phyloP scores from a whole-genome alignment of 2,113 vertebrate genomes.

The Meles meles region DNA sequence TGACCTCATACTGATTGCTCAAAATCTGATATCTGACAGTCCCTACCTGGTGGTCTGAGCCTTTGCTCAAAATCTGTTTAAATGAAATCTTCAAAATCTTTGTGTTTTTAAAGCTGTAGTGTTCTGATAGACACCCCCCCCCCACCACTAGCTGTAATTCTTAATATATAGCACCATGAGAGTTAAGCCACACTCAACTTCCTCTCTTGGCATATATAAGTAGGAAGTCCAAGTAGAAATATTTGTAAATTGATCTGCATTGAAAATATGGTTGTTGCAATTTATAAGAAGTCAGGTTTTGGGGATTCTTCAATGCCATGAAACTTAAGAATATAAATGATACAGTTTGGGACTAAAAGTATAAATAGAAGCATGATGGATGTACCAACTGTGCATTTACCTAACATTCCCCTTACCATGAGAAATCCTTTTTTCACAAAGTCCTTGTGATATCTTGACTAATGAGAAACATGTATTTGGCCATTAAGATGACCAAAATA shows the following conservation, averaged over 20 bases:
- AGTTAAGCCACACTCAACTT: neutral
- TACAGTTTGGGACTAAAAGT: neutral
- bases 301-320: neutral
- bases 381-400: neutral
- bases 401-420: neutral
- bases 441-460: neutral
- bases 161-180: neutral
- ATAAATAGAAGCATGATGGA: neutral
- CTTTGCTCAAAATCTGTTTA: neutral
- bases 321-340: neutral
- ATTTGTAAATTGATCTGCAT: neutral
- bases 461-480: neutral
- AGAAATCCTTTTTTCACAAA: neutral
- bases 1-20: neutral
- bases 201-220: neutral
- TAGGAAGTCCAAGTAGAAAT: neutral
- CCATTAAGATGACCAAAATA: neutral
- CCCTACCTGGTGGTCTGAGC: neutral
- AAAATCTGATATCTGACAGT: neutral
- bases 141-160: neutral
- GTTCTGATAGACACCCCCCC: neutral
- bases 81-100: neutral
- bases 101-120: neutral
- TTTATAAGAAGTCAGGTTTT: neutral
- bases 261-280: neutral